These are phyloP conservation scores for Zenarchopterus dispar DNA, from an alignment of 2,797 vertebrate species.

Conservation along the genomic window DNA sequence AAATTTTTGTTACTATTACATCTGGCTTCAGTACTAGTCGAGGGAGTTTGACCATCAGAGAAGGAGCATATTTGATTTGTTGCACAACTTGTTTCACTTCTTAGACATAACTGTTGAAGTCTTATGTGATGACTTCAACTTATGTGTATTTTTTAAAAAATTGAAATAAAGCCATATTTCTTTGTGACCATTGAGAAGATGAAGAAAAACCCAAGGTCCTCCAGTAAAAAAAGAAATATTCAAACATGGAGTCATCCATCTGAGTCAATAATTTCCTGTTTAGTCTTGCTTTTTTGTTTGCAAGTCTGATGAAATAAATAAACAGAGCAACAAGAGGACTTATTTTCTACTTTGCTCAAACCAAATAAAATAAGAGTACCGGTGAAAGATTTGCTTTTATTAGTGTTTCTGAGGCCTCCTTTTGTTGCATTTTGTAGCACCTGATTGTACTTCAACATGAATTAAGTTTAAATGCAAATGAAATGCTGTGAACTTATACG, in stretches of 20 bases:
- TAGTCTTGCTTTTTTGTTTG: neutral
- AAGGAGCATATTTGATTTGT: no score
- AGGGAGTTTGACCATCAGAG: no score
- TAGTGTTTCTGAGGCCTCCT: neutral
- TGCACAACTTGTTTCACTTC: no score
- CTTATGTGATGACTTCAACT: no score
- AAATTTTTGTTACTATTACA: no score
- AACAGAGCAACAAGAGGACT: neutral
- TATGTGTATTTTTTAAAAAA: no score
- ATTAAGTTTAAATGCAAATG: slow-evolving; percentile 15
- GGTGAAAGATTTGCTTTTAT: neutral
- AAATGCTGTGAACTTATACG: slow-evolving; percentile 5
- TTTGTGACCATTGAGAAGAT: no score
- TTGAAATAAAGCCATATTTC: no score
- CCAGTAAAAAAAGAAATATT: neutral
- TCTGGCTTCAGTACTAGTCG: no score
- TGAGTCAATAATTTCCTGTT: neutral
- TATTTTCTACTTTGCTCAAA: neutral
- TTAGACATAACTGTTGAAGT: no score
- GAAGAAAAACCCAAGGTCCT: no score
- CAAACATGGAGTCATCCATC: neutral
- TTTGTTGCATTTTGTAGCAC: neutral
- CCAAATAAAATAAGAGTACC: neutral
- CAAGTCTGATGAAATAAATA: neutral
- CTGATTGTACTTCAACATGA: neutral